Conservation (phyloP, 1,140 invertebrate genomes). For the Hylaeus volcanicus region DNA sequence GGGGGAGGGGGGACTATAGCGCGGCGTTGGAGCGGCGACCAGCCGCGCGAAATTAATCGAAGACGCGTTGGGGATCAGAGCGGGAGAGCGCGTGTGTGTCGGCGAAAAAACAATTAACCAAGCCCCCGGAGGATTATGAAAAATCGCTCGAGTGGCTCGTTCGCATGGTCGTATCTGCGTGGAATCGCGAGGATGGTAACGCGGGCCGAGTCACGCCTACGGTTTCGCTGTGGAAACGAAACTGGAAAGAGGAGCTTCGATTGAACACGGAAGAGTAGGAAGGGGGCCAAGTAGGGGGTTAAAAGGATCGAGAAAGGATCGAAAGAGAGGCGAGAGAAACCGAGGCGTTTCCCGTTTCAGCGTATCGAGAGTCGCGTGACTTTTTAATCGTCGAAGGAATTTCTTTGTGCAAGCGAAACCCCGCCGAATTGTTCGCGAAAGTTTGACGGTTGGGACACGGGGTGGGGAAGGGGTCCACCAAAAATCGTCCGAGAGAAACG, state of each 20-base stretch:
- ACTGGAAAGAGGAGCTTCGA: no score
- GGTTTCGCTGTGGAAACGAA: neutral
- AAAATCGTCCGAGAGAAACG: slow-evolving; percentile 34
- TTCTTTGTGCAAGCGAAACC: slow-evolving; percentile 60
- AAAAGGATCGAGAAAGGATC: neutral
- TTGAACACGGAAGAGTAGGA: no score
- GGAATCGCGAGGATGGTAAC: slow-evolving; percentile 31
- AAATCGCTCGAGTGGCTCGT: slow-evolving; percentile 2
- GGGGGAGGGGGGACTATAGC: slow-evolving; percentile 9
- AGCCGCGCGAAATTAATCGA: no score
- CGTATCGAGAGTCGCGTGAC: slow-evolving; percentile 50
- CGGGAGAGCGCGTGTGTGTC: neutral
- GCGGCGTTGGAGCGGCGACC: neutral
- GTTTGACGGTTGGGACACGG: neutral
- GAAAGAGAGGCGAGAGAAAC: slow-evolving; percentile 10
- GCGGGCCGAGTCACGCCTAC: slow-evolving; percentile 27
- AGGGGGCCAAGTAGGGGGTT: neutral
- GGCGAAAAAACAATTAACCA: slow-evolving; percentile 29
- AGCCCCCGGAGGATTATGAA: slow-evolving; percentile 11
- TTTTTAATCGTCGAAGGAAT: slow-evolving; percentile 65
- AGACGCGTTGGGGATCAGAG: no score
- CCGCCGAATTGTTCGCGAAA: slow-evolving; percentile 22
- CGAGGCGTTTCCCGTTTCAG: slow-evolving; percentile 55
- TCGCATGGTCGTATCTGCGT: slow-evolving; percentile 5
- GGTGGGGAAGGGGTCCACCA: neutral